Base-by-base conservation (phyloP, 1,140 invertebrate species). In the Bombus difficillimus region DNA sequence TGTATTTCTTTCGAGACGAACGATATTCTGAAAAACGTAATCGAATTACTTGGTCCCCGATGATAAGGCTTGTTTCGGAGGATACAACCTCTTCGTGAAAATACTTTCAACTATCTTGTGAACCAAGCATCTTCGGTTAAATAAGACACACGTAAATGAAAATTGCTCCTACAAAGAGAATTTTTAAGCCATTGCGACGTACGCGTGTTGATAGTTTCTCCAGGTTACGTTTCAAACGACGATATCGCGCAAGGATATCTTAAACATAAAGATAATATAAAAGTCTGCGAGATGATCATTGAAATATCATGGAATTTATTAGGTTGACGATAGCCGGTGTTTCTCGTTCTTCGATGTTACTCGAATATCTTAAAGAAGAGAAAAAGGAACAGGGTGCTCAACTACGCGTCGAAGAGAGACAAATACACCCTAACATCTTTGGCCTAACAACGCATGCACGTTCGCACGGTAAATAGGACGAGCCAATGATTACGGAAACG, bases 331-430 rank as follows among this genome's bases (percentile, higher is more conserved):
- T 47, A 66, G 22, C 47, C 12, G 2, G 6, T n/a, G 28, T 62
- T n/a, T 3, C 59, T 62, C 59, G 28, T 13, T 28, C 59, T 62
- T 22, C 6, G 1, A 1, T 2, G 47, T 53, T 62, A 12, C 4
- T 28, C 12, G 0, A 62, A 28, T 62, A 28, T 28, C 28, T 62
- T n/a, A 4, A 62, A 28, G 28, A 59, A 25, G 10, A 59, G 57
- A 6, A 1, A 0, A 1, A 2, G 10, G n/a, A 9, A 12, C 34
- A 12, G n/a, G 1, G 22, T 13, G n/a, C 1, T 15, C 8, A n/a
- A 10, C 22, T 3, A 32, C 8, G 32, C 8, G 47, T 47, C 13
- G 8, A 0, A 32, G 18, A 83, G 66, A 53, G 28, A 25, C 41
- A 75, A 66, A 66, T 47, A 47, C 15, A 47, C 5, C 72, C 57